Evolutionary conservation across 2,797 vertebrate genomes (phyloP).

Genomic region (Phataginus tetradactyla): DNA sequence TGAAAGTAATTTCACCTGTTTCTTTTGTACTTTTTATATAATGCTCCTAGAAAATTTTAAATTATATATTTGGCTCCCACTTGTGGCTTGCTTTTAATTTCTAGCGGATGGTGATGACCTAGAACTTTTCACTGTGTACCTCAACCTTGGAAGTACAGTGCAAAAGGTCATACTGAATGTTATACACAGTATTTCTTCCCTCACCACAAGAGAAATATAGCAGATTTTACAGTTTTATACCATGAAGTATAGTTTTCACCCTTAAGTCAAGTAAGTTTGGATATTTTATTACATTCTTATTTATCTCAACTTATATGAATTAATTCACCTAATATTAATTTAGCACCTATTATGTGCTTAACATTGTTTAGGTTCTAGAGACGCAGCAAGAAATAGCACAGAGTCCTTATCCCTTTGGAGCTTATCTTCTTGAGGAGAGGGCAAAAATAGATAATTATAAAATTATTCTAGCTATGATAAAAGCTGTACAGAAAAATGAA

Average conservation of each 20-base stretch:
- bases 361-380: neutral
- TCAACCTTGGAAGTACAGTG: neutral
- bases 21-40: neutral
- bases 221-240: neutral
- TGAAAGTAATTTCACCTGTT: neutral
- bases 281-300: neutral
- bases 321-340: neutral
- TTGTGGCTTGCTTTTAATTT: neutral
- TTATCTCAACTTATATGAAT: constrained; percentile 21
- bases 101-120: neutral
- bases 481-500: neutral
- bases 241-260: neutral
- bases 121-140: neutral
- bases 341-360: neutral
- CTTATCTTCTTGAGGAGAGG: neutral
- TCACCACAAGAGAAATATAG: neutral
- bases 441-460: neutral
- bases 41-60: neutral
- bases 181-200: neutral
- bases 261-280: neutral
- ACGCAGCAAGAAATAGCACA: neutral
- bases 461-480: neutral
- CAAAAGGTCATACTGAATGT: neutral
- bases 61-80: neutral
- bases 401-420: neutral